Base-by-base conservation (phyloP, 2,797 vertebrate genomes). In the Gymnodraco acuticeps region DNA sequence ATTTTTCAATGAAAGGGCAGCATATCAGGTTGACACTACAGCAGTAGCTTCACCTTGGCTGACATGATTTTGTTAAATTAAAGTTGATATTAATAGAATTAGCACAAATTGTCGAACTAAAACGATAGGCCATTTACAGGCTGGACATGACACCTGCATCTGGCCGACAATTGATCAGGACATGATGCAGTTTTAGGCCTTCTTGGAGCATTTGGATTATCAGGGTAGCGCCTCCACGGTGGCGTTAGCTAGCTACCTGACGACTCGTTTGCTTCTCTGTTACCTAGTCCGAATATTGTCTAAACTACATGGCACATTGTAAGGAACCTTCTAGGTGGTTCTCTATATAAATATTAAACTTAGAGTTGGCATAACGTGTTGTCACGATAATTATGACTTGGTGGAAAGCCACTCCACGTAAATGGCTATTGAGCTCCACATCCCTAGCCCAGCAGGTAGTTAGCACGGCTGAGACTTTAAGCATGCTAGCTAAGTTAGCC, bases 131-230 rank as follows among this genome's bases (percentile, higher is more conserved):
- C 72, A 62, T 65, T 38, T 63, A 33, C 65, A 64, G 60, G 27
- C 47, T 67, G 41, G 48, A 20, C 64, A 78, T 73, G 74, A 80
- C 81, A 87, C 64, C 77, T 86, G 76, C 54, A 75, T 72, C 41
- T 64, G 80, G 23, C 70, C 55, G 64, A 79, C 75, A 73, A 87
- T 19, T 84, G 83, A 88, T 87, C 76, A 64, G 75, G 82, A 82
- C 84, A 83, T 92, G 84, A 79, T 92, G 91, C 88, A 84, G 85
- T 87, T 85, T 38, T 50, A 83, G 93, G 92, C 91, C 91, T 93
- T 73, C 85, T 80, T 56, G 41, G 64, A 71, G 81, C 87, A 77
- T 84, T 87, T 82, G 83, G 86, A 88, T 90, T 86, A 89, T 65
- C 70, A 81, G 76, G 86, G 88, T 89, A 92, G 87, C 88, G 58